A percentile compares a stretch with the other conserved stretches of the same genome.
These are phyloP conservation scores for Drosophila albomicans DNA, from an alignment of 1,140 invertebrate genomes.

Conservation along the genomic window DNA sequence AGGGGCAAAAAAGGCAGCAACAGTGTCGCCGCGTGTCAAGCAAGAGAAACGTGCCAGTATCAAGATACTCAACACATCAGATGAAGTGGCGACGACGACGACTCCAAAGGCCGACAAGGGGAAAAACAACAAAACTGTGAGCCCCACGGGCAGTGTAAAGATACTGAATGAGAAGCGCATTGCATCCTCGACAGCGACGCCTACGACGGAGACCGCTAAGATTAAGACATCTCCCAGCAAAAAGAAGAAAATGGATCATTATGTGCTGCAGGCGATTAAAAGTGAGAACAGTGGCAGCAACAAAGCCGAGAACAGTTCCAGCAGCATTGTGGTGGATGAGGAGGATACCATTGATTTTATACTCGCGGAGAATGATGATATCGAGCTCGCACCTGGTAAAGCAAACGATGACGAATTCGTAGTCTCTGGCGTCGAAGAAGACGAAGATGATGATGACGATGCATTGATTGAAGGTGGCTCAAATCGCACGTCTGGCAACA, in stretches of 20 bases:
- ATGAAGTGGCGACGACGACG: conserved; percentile 33
- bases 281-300: conserved; percentile 52
- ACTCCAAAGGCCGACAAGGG: conserved; percentile 47
- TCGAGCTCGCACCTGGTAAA: conserved; percentile 35
- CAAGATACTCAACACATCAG: conserved; percentile 76
- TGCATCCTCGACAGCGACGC: background rate
- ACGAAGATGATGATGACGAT: conserved; percentile 56
- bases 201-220: conserved; percentile 57
- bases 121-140: conserved; percentile 19
- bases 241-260: conserved; percentile 75
- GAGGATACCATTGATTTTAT: conserved; percentile 77
- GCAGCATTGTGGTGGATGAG: conserved; percentile 38
- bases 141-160: conserved; percentile 45
- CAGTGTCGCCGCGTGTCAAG: conserved; percentile 25
- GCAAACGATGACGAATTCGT: conserved; percentile 60
- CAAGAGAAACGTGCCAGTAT: conserved; percentile 58
- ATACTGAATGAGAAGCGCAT: conserved; percentile 65
- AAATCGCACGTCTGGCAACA: conserved; percentile 16
- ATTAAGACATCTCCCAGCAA: conserved; percentile 52
- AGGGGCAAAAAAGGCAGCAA: background rate
- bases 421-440: conserved; percentile 44
- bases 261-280: conserved; percentile 73
- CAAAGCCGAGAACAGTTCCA: conserved; percentile 52
- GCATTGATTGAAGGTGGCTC: conserved; percentile 10
- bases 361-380: conserved; percentile 64